Percentiles rank a stretch among this genome's conserved stretches.
Evolutionary conservation across 2,113 vertebrate genomes (phyloP).

Genomic region (Nerophis ophidion): DNA sequence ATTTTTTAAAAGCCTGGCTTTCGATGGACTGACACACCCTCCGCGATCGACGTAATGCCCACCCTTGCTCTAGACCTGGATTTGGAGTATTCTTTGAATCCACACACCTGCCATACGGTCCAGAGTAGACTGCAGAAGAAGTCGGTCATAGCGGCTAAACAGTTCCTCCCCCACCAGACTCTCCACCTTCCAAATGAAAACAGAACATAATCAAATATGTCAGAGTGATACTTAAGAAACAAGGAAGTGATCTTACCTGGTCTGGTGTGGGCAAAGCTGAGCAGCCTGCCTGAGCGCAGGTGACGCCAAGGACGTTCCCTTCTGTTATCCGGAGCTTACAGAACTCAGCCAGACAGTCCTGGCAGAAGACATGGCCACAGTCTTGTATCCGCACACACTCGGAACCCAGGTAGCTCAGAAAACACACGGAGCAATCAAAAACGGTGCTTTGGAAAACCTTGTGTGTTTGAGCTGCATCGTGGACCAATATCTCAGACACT

Average conservation of each 20-base stretch:
- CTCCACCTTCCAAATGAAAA: constrained; percentile 69
- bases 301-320: constrained; percentile 78
- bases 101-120: constrained; percentile 77
- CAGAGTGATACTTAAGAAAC: too few relatives aligned
- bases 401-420: constrained; percentile 74
- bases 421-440: constrained; percentile 82
- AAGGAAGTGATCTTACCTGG: constrained; percentile 68
- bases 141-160: constrained; percentile 83
- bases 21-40: too few relatives aligned
- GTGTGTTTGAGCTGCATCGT: constrained; percentile 75
- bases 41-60: too few relatives aligned
- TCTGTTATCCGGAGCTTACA: constrained; percentile 83
- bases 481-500: constrained; percentile 79
- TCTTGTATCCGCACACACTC: constrained; percentile 75
- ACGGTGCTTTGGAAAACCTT: constrained; percentile 76
- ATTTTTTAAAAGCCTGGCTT: too few relatives aligned
- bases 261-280: constrained; percentile 76
- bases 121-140: constrained; percentile 83
- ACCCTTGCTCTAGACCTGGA: too few relatives aligned
- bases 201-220: background rate
- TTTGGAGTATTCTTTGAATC: too few relatives aligned
- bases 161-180: constrained; percentile 79
- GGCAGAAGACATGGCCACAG: constrained; percentile 84
- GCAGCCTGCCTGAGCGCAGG: constrained; percentile 81
- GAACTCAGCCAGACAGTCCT: constrained; percentile 76